Base-by-base conservation (phyloP, 1,140 invertebrate genomes). In the Dreissena rostriformis region DNA sequence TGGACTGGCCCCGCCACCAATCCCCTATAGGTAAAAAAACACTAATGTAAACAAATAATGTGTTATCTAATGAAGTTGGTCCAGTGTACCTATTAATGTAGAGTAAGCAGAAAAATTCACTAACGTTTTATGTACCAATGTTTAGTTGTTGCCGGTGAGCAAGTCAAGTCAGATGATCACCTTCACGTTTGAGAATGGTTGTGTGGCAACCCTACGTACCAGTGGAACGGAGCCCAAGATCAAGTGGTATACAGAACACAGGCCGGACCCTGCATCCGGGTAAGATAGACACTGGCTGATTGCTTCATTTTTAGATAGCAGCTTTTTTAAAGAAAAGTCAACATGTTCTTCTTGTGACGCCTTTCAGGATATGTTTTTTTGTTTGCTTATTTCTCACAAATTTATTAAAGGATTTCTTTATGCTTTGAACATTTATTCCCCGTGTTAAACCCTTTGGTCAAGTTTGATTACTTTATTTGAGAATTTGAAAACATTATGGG, bases 161-260 rank as follows among this genome's bases (percentile, higher is more conserved):
- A 95, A 95, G 81, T 95, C 95, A 51, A 96, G 96, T 82, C 97
- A 99, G 94, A 99, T 99, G 99, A 96, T 99, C n/a, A 98, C 98
- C 1, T 98, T 99, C 92, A 96, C 95, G 19, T 98, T 99, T 93
- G 94, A 95, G 68, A 98, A 98, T 94, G 98, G 97, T 4, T 95
- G 97, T 84, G 95, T 97, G 12, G 95, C 96, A 0, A 99, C 98
- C 0, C 93, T 99, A 12, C 95, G 99, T 86, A 99, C 98, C 0
- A 99, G 98, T 94, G 99, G 99, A 24, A 99, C 99, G 0, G 99
- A 99, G 93, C 99, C 99, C 22, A 99, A 99, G 94, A 93, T 92
- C 74, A 93, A 93, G 80, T 93, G 99, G 93, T 99, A 99, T 93
- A 97, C 97, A 0, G 98, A 99, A 94, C 96, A 87, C 91, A 87